phyloP scores from a whole-genome alignment of 2,888 invertebrate genomes.

The Polymixis lichenea region DNA sequence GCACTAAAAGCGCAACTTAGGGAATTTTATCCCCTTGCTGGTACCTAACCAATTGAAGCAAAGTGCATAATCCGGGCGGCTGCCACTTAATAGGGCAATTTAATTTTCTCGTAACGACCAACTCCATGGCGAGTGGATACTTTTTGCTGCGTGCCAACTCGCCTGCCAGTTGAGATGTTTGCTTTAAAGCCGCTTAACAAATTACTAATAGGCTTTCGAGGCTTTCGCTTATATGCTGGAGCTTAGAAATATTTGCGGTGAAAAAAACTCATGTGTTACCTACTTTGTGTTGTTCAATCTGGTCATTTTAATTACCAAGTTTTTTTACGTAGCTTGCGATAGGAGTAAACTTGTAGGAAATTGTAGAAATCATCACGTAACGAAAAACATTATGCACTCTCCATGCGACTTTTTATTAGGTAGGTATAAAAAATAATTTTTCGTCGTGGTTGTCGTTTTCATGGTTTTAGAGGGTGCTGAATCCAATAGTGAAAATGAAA shows the following conservation, averaged over 20 bases:
- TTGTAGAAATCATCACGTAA: too few species aligned
- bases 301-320: neutral
- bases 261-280: neutral
- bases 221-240: neutral
- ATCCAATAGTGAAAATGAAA: too few species aligned
- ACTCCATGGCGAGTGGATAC: conserved; percentile 69
- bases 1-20: conserved; percentile 58
- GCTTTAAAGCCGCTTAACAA: conserved; percentile 58
- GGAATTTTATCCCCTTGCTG: conserved; percentile 63
- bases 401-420: too few species aligned
- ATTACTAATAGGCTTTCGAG: conserved; percentile 49
- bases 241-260: neutral
- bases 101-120: conserved; percentile 83
- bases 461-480: too few species aligned
- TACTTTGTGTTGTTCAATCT: neutral
- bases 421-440: too few species aligned
- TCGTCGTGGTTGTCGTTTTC: too few species aligned
- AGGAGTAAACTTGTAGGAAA: too few species aligned
- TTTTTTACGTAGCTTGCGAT: too few species aligned
- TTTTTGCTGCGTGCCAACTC: conserved; percentile 72
- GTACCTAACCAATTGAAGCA: conserved; percentile 72
- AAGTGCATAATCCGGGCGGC: conserved; percentile 72
- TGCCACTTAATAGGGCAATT: conserved; percentile 83
- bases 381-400: too few species aligned
- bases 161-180: conserved; percentile 42